Conservation (phyloP, 2,113 vertebrate genomes). For the Xenus cinereus region DNA sequence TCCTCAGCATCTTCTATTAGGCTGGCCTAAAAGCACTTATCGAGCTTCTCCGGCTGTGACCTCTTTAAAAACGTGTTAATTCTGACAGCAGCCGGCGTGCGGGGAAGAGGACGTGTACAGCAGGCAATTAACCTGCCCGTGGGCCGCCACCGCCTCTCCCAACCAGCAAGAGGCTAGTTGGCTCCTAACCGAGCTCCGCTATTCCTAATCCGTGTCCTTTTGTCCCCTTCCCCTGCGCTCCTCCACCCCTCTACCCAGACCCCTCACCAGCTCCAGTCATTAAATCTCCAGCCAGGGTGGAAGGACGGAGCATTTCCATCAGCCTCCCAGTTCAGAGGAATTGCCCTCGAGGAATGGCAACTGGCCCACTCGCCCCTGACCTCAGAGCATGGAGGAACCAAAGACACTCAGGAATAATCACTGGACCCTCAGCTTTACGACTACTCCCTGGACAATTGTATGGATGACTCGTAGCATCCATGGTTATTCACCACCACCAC, state of each 20-base stretch:
- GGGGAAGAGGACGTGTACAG: neutral
- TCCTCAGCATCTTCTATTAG: constrained; percentile 45
- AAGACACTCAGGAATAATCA: neutral
- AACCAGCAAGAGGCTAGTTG: neutral
- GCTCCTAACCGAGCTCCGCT: neutral
- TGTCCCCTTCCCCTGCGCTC: neutral
- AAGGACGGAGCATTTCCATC: neutral
- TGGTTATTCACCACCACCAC: no score
- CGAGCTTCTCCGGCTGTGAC: constrained; percentile 23
- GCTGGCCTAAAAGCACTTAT: constrained; percentile 34
- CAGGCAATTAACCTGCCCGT: neutral
- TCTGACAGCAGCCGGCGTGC: neutral
- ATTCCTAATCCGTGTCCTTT: neutral
- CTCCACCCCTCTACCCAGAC: neutral
- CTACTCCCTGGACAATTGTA: fast-evolving
- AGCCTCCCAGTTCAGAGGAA: fast-evolving
- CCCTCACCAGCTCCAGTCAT: neutral
- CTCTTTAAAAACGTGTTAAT: neutral
- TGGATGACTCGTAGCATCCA: neutral
- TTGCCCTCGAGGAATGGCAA: fast-evolving
- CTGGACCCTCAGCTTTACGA: neutral
- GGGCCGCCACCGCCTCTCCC: neutral
- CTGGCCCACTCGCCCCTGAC: fast-evolving
- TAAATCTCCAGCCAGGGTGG: fast-evolving
- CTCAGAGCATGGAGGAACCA: fast-evolving